Percentiles rank a stretch among this genome's conserved stretches.
These are phyloP conservation scores for Brachionus koreanus DNA, from an alignment of 1,140 invertebrate genomes.

Conservation along the genomic window DNA sequence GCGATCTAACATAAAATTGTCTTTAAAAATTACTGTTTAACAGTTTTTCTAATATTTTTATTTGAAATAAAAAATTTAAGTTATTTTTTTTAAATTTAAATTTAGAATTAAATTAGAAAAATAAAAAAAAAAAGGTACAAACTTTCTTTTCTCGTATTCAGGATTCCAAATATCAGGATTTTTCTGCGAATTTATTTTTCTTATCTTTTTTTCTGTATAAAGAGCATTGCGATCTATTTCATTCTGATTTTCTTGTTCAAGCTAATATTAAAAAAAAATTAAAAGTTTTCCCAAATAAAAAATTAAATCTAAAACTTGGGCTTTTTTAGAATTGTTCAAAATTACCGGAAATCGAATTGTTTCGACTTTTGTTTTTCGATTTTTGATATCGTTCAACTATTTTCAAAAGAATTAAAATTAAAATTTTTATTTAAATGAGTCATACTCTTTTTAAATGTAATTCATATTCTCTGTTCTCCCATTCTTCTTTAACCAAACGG, in stretches of 20 bases:
- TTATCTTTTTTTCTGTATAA: background rate
- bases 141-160: slow-evolving; percentile 9
- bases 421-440: background rate
- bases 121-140: too few relatives aligned
- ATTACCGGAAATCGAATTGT: background rate
- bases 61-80: background rate
- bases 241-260: slow-evolving; percentile 6
- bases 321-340: slow-evolving; percentile 33
- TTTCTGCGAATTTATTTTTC: slow-evolving; percentile 8
- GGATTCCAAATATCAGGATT: slow-evolving; percentile 14
- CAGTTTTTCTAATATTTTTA: background rate
- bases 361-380: background rate
- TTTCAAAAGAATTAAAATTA: background rate
- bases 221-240: background rate
- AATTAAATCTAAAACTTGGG: background rate
- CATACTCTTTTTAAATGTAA: slow-evolving; percentile 26
- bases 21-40: background rate
- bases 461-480: slow-evolving; percentile 36
- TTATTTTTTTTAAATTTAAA: background rate
- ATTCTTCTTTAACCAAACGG: slow-evolving; percentile 33
- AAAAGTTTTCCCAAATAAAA: background rate
- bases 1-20: background rate
- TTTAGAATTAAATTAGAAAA: background rate
- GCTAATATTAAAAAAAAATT: background rate
- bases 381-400: slow-evolving; percentile 32